Conservation (phyloP, 2,113 vertebrate genomes). For the Rhinopomastus cyanomelas region DNA sequence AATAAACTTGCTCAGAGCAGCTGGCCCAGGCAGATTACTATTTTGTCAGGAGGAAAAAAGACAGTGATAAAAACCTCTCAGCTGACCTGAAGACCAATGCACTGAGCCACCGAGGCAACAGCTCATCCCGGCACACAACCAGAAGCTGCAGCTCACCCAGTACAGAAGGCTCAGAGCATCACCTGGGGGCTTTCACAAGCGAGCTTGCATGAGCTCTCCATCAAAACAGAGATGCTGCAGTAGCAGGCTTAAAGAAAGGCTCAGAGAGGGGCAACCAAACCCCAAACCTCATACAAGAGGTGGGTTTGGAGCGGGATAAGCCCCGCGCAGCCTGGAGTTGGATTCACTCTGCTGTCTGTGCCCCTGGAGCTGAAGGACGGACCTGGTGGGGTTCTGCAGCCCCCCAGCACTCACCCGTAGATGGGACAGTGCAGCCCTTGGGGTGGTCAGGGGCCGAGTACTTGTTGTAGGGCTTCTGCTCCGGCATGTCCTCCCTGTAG, state of each 20-base stretch:
- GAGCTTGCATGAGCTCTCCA: background rate
- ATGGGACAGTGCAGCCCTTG: slow-evolving; percentile 84
- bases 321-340: rapidly evolving
- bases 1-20: slow-evolving; percentile 8
- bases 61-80: background rate
- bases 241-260: background rate
- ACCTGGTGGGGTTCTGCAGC: background rate
- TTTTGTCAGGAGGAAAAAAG: background rate
- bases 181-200: rapidly evolving
- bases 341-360: background rate
- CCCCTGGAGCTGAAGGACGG: background rate
- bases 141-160: background rate
- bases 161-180: background rate
- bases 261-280: rapidly evolving
- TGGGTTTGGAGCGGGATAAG: background rate
- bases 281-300: background rate
- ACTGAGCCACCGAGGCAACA: background rate
- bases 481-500: slow-evolving; percentile 63
- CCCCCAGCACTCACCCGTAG: slow-evolving; percentile 75
- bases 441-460: slow-evolving; percentile 40
- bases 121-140: background rate
- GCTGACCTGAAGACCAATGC: background rate
- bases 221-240: background rate
- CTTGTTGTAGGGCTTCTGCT: slow-evolving; percentile 70
- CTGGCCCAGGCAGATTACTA: background rate